A percentile compares a stretch with the other conserved stretches of the same genome.
Conservation (phyloP, 2,113 vertebrate genomes). For the Xiphorhynchus elegans region DNA sequence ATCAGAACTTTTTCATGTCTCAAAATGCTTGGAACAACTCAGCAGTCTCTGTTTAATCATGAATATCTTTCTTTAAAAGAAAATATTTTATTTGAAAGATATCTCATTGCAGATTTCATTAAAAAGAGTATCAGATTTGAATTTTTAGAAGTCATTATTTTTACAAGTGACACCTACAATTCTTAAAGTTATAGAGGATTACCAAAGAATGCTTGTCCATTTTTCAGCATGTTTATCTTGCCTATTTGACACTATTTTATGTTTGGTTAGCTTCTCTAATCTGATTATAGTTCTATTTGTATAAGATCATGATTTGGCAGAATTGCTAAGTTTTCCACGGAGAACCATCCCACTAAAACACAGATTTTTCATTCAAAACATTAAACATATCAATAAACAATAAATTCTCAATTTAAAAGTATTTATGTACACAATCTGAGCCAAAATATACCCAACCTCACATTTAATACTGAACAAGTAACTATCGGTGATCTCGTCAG, state of each 20-base stretch:
- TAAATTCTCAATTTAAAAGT: constrained; percentile 43
- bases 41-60: neutral
- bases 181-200: constrained; percentile 24
- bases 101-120: neutral
- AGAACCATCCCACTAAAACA: neutral
- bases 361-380: constrained; percentile 30
- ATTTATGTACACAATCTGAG: constrained; percentile 1
- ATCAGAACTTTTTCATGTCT: neutral
- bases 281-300: constrained; percentile 50
- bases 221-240: constrained; percentile 51
- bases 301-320: constrained; percentile 36
- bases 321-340: constrained; percentile 4
- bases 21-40: neutral
- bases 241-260: constrained; percentile 47
- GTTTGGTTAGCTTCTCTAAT: constrained; percentile 48
- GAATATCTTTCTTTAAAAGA: constrained; percentile 1
- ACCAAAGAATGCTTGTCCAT: constrained; percentile 10
- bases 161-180: constrained; percentile 31
- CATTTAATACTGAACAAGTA: neutral
- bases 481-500: neutral
- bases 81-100: constrained; percentile 48
- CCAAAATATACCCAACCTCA: constrained; percentile 11
- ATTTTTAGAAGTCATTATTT: constrained; percentile 27
- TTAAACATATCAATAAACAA: constrained; percentile 42
- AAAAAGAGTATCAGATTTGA: constrained; percentile 2